Conservation (phyloP, 1,140 invertebrate genomes). For the Hycleus phaleratus region DNA sequence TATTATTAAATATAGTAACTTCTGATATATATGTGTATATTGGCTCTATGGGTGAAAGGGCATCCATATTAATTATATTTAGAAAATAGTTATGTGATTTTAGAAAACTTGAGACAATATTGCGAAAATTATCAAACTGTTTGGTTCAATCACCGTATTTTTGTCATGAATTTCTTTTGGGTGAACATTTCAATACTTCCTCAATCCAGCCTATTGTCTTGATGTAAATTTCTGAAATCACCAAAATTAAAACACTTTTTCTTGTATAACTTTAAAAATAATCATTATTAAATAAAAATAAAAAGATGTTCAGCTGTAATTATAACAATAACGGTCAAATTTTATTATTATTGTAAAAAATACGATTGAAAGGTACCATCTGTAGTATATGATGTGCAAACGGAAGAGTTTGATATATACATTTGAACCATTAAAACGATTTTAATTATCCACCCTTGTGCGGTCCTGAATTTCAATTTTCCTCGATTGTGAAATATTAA, state of each 20-base stretch:
- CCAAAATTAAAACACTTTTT: conserved; percentile 19
- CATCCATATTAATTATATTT: conserved; percentile 31
- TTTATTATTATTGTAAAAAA: conserved; percentile 8
- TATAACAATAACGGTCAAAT: conserved; percentile 13
- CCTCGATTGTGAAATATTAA: neutral
- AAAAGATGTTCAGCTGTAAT: conserved; percentile 31
- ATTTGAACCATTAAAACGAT: conserved; percentile 24
- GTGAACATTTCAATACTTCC: conserved; percentile 3
- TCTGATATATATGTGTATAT: conserved; percentile 34
- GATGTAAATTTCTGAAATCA: conserved; percentile 31
- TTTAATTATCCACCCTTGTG: conserved; percentile 6
- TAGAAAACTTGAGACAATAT: conserved; percentile 31
- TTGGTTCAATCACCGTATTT: neutral
- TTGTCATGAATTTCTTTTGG: conserved; percentile 9
- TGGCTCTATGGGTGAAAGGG: conserved; percentile 38
- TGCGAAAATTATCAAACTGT: conserved; percentile 7
- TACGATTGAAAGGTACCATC: conserved; percentile 16
- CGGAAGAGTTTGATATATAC: conserved; percentile 33
- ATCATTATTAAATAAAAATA: conserved; percentile 25
- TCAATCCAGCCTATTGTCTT: conserved; percentile 26
- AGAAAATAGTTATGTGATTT: conserved; percentile 32
- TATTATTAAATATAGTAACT: conserved; percentile 19
- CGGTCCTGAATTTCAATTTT: neutral
- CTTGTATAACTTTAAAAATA: conserved; percentile 26
- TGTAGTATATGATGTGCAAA: conserved; percentile 23